These are phyloP conservation scores for Aegithalos caudatus DNA, from an alignment of 2,113 vertebrate species.

Conservation along the genomic window DNA sequence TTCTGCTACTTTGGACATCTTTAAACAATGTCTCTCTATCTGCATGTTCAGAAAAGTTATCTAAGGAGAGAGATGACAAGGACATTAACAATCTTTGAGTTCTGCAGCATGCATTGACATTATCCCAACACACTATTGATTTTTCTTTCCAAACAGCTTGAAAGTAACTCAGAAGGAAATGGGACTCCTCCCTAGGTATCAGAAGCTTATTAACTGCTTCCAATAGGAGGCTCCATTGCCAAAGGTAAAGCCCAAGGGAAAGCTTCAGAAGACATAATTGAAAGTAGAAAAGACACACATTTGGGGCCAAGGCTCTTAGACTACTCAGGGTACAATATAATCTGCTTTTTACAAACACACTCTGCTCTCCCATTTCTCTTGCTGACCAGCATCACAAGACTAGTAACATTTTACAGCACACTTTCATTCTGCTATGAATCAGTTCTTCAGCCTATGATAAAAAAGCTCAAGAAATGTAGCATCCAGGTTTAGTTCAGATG, in stretches of 20 bases:
- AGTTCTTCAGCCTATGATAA: neutral
- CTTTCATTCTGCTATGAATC: neutral
- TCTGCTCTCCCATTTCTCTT: neutral
- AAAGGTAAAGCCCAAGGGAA: neutral
- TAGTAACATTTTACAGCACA: neutral
- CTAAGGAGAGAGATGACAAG: constrained; percentile 72
- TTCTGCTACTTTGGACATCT: constrained; percentile 98
- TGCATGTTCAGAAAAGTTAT: constrained; percentile 91
- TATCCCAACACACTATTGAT: neutral
- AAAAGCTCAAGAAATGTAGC: neutral
- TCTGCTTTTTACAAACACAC: neutral
- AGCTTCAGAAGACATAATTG: neutral
- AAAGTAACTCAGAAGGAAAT: constrained; percentile 16
- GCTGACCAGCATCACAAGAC: neutral
- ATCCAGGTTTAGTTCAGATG: neutral
- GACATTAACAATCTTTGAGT: constrained; percentile 7
- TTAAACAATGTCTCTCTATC: constrained; percentile 96
- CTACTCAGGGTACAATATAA: neutral
- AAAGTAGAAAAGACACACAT: neutral
- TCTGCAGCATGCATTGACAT: neutral
- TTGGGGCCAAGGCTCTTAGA: neutral
- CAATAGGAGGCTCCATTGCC: neutral
- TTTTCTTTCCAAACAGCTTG: constrained; percentile 9
- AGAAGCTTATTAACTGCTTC: constrained; percentile 17
- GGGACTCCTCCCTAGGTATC: constrained; percentile 4